These are phyloP conservation scores for Prionace glauca DNA, from an alignment of 2,797 vertebrate genomes.

Conservation along the genomic window DNA sequence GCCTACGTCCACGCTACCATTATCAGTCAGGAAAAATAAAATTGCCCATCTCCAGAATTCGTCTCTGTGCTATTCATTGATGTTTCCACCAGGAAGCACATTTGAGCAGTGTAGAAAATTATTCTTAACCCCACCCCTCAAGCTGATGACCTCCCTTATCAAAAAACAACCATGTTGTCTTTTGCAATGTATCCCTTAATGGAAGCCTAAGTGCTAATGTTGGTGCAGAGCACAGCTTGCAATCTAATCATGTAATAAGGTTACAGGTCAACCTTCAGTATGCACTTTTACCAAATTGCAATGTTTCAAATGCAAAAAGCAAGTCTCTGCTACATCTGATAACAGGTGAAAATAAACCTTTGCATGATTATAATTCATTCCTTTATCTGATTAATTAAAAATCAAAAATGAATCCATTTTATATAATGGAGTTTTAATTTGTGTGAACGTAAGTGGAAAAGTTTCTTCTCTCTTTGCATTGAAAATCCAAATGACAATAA, in stretches of 20 bases:
- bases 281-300: neutral
- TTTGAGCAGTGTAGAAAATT: neutral
- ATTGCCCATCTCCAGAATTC: neutral
- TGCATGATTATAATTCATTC: neutral
- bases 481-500: neutral
- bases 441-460: neutral
- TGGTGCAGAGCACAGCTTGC: neutral
- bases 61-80: neutral
- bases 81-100: neutral
- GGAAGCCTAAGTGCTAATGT: neutral
- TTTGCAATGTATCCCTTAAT: neutral
- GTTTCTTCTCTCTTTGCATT: neutral
- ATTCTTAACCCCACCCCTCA: neutral
- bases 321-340: neutral
- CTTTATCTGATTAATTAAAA: slow-evolving; percentile 8
- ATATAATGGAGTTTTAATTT: neutral
- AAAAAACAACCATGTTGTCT: neutral
- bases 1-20: neutral
- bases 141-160: neutral
- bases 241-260: neutral
- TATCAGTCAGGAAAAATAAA: neutral
- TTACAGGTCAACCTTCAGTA: neutral
- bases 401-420: neutral
- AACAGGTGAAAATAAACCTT: neutral
- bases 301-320: neutral